Base-by-base conservation (phyloP, 2,888 invertebrate species). In the Lypha dubia region DNA sequence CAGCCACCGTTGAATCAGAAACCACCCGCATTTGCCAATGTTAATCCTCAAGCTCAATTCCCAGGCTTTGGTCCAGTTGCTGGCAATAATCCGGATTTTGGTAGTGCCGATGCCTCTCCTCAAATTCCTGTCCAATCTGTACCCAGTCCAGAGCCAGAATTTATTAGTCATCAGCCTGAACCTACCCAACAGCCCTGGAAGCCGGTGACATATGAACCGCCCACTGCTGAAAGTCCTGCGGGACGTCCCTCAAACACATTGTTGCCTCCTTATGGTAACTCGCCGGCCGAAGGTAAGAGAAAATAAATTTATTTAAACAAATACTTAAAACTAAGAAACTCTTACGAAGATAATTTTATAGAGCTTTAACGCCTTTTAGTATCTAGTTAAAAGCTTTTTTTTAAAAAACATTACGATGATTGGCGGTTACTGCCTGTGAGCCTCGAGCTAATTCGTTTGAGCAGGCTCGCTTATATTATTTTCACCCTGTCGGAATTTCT, bases 21-120 rank as follows among this genome's bases (percentile, higher is more conserved):
- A 62, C 89, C 89, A 15, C 89, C 90, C 5, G 87, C 87, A 0
- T 91, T 90, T 65, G 80, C 79, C 13, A 83, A 71, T 51, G 51
- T 87, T 4, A 89, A 88, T 68, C 89, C 90, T 0, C 32, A 73
- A 11, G 60, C 60, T 9, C 89, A 90, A 60, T 89, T 90, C n/a
- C 91, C 91, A 0, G 88, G 87, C 2, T 87, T 90, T 35, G 82
- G 86, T 0, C 89, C 90, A 0, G 74, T 89, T 62, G 88, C 89
- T 0, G 89, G 89, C 6, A 87, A 75, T 9, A 87, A 44, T 11
- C 86, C 90, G 0, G 89, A 90, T 22, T 83, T 87, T 3, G 91
- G 91, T 56, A 90, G 90, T 9, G 90, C 90, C 0, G 90, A 90
- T 62, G 91, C 90, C 9, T 85, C 90, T 1, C 91, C 91, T 9